Evolutionary conservation across 2,888 invertebrate species (phyloP), one percentile per base, ranked within the genome.

Genomic region (Loripinus fragilis): DNA sequence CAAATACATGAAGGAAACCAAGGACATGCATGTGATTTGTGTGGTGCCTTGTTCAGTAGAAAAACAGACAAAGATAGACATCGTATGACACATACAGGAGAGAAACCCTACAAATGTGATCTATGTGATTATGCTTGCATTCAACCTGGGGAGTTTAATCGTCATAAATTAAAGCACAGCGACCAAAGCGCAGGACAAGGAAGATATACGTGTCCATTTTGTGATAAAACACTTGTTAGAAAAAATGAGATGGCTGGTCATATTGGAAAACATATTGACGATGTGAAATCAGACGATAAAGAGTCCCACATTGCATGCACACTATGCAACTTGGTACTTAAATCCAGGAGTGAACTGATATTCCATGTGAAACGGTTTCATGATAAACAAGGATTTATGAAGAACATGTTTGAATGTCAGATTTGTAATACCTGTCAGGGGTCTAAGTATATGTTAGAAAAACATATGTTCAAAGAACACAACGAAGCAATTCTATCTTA

Each of bases 1-100:
- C 55, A 55, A 55, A 55, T 23, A 23, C 55, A 55, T 28, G 55
- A 55, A 7, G 55, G 55, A 55, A 55, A 17, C 7, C 55, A 55
- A 28, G 25, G 25, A 8, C 15, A 28, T 15, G 15, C 2, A 8
- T 55, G 55, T 15, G 55, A 25, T 2, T 25, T 25, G 3, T 55
- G 55, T 25, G 25, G 25, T 23, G 55, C 55, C 5, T 28, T 55
- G 2, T 55, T 55, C 55, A 55, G 55, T 25, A 23, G 55, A 28
- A 55, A 28, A 55, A 23, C 23, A 28, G 55, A 55, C 55, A 10
- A 28, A 15, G 55, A 55, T 25, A 17, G 55, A 10, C 55, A 55
- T 15, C 23, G 25, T n/a, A n/a, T 55, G 55, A 55, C 7, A 25
- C 55, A 55, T 28, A 55, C 55, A 12, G 55, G 55, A 10, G 25